Conservation (phyloP, 1,140 invertebrate genomes). For the Rhyacophila brunnea region DNA sequence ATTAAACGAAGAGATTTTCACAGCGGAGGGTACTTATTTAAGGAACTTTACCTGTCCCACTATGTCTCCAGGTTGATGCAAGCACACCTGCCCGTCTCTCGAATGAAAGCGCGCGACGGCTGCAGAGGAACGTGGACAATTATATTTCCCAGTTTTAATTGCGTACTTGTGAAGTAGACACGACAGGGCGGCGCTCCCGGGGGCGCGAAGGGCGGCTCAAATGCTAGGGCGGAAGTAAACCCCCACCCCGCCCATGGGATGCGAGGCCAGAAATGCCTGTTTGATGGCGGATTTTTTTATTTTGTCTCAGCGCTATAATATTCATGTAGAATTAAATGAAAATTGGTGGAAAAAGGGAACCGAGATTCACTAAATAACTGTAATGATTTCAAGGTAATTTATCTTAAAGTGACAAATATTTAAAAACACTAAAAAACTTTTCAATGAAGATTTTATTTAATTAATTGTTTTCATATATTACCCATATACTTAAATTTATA, state of each 20-base stretch:
- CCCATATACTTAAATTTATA: too few species aligned
- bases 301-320: neutral
- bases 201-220: neutral
- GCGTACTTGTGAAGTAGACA: constrained; percentile 25
- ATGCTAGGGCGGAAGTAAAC: neutral
- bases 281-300: constrained; percentile 3
- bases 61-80: too few species aligned
- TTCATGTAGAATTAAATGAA: constrained; percentile 12
- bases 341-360: neutral
- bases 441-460: too few species aligned
- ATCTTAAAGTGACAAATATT: neutral
- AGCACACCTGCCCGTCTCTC: neutral
- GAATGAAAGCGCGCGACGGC: neutral
- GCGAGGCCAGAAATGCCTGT: constrained; percentile 1
- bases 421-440: neutral
- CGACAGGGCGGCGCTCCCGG: constrained; percentile 1
- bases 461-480: too few species aligned
- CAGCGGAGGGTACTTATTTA: too few species aligned
- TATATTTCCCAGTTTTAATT: constrained; percentile 30
- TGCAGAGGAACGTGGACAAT: constrained; percentile 17
- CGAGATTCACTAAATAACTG: neutral
- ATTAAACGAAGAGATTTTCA: too few species aligned
- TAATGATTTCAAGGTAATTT: constrained; percentile 7
- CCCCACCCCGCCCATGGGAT: neutral
- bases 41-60: too few species aligned